Conservation (phyloP, 2,113 vertebrate genomes). For the Perccottus glenii region DNA sequence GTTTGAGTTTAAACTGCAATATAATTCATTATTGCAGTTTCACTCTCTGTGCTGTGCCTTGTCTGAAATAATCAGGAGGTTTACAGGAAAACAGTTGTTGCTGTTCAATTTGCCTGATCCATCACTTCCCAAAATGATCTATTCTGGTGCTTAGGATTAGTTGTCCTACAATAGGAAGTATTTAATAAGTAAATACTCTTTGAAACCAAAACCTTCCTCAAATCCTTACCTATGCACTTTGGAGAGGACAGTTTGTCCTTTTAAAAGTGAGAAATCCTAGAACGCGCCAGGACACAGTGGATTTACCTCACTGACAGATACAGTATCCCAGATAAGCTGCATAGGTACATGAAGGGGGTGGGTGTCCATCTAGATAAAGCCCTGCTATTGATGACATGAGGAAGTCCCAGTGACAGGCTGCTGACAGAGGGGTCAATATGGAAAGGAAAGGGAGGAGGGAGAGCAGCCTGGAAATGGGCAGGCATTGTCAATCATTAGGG, state of each 20-base stretch:
- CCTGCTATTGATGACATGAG: conserved; percentile 66
- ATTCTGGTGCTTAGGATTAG: too few relatives aligned
- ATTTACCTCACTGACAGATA: conserved; percentile 49
- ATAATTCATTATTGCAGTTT: too few relatives aligned
- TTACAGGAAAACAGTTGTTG: too few relatives aligned
- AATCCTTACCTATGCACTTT: conserved; percentile 31
- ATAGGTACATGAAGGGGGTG: conserved; percentile 43
- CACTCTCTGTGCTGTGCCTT: too few relatives aligned
- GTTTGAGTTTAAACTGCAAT: too few relatives aligned
- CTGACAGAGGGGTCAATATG: conserved; percentile 74
- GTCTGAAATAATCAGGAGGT: too few relatives aligned
- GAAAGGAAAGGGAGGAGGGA: conserved; percentile 43
- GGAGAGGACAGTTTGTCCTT: conserved; percentile 24
- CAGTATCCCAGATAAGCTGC: conserved; percentile 60
- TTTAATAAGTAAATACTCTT: not conserved
- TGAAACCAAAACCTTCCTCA: conserved; percentile 6
- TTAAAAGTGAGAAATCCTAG: conserved; percentile 29
- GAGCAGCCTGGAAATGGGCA: conserved; percentile 36
- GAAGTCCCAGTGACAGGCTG: conserved; percentile 61
- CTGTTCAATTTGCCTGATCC: too few relatives aligned
- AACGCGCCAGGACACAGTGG: conserved; percentile 8
- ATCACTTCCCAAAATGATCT: too few relatives aligned
- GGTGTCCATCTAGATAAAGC: conserved; percentile 70
- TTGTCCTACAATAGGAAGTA: not conserved
- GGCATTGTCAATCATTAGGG: conserved; percentile 71